These are phyloP conservation scores for Sebastiscus albofasciatus DNA, from an alignment of 2,797 vertebrate genomes.

Conservation along the genomic window DNA sequence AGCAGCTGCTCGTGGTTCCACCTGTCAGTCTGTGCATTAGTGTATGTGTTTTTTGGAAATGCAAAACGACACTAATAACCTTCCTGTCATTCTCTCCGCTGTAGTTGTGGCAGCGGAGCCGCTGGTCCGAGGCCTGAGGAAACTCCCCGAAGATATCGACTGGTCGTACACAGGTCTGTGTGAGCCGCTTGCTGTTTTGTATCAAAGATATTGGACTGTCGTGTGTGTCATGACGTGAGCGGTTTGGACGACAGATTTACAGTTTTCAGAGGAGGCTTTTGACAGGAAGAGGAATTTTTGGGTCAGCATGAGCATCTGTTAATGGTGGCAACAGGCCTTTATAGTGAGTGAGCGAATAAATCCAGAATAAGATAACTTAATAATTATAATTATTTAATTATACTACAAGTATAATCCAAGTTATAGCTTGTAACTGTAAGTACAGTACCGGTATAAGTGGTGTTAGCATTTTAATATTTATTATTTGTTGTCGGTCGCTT, in stretches of 20 bases:
- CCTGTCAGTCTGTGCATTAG: neutral
- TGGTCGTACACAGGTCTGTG: slow-evolving; percentile 96
- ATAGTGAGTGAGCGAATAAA: neutral
- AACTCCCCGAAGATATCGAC: slow-evolving; percentile 89
- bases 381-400: neutral
- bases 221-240: neutral
- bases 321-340: neutral
- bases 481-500: neutral
- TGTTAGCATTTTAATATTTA: neutral
- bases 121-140: slow-evolving; percentile 78
- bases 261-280: neutral
- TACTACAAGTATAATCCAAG: neutral
- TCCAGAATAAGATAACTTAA: neutral
- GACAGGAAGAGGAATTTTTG: neutral
- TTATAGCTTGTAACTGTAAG: neutral
- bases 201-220: neutral
- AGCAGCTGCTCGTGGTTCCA: neutral
- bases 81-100: slow-evolving; percentile 12
- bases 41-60: neutral
- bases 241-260: neutral
- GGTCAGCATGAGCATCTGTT: neutral
- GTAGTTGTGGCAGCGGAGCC: slow-evolving; percentile 66
- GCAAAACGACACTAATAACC: neutral
- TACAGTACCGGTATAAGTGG: neutral
- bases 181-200: neutral